Evolutionary conservation across 2,888 invertebrate genomes (phyloP), one percentile per base, ranked within the genome.

Genomic region (Heliconius sara): DNA sequence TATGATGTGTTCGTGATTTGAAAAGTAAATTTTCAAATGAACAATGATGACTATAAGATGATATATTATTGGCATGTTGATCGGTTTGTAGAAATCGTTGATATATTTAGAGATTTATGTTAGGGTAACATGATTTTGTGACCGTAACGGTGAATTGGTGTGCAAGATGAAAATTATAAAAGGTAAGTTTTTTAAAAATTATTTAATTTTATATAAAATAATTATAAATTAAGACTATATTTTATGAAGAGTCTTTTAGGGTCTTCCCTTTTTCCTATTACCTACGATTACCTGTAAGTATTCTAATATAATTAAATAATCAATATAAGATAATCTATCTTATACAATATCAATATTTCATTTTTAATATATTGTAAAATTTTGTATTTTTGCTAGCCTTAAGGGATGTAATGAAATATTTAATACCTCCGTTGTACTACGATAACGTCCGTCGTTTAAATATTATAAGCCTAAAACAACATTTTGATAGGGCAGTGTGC

Each of bases 91-190:
- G 13, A 52, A 30, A 57, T 57, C 30, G 57, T 4, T 13, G 30
- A 30, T n/a, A 60, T 10, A 76, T 74, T 27, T 74, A 34, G 19
- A 63, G 63, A 77, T 57, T 43, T 27, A 70, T 52, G 67, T 68
- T 81, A 19, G 25, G 60, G 4, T 70, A 65, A 73, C 77, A 74
- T 57, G 72, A 82, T 78, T 78, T 79, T 81, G 82, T 81, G 81
- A 79, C 73, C 72, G 34, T 43, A n/a, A 47, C 34, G 63, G 77
- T 86, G 85, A 84, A 83, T 86, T 84, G 84, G 84, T 83, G 87
- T 85, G 87, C 91, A 93, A 91, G 86, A 93, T 93, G 93, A 91
- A 85, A 88, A 87, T 88, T 84, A 87, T 86, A 78, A 90, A 86
- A 90, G 93, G 93, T 93, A 83, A 92, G 92, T n/a, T 63, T 27